A percentile compares a stretch with the other conserved stretches of the same genome.
These are phyloP conservation scores for Melieria picta DNA, from an alignment of 2,888 invertebrate species.

Conservation along the genomic window DNA sequence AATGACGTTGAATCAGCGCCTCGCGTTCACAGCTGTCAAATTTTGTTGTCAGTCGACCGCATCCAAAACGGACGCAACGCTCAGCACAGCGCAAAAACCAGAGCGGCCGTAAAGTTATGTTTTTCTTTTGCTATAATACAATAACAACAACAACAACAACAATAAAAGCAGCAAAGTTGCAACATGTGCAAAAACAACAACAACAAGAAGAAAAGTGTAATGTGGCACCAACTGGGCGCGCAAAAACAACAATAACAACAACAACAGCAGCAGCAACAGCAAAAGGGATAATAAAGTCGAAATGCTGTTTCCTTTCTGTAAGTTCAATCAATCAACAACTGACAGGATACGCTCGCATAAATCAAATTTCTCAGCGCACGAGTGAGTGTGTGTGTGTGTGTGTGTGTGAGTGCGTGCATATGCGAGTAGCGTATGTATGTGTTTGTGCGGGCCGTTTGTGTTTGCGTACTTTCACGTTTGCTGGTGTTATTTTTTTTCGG, in stretches of 20 bases:
- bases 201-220: background rate
- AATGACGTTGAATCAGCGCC: background rate
- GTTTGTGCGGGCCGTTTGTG: background rate
- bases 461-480: too few relatives aligned
- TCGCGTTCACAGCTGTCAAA: background rate
- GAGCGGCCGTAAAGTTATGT: background rate
- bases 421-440: background rate
- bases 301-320: constrained; percentile 11
- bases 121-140: background rate
- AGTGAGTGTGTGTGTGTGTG: background rate
- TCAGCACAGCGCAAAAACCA: background rate
- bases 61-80: background rate
- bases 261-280: constrained; percentile 13
- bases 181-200: background rate
- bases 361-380: constrained; percentile 20
- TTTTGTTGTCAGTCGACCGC: background rate
- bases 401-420: too few relatives aligned
- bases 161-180: constrained; percentile 1
- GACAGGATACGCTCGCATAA: constrained; percentile 34
- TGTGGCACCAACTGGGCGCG: background rate
- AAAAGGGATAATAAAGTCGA: constrained; percentile 28
- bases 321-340: constrained; percentile 30
- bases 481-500: too few relatives aligned
- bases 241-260: constrained; percentile 4
- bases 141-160: background rate